Evolutionary conservation across 2,888 invertebrate genomes (phyloP), one percentile per base, ranked within the genome.

Genomic region (Ceriagrion tenellum): DNA sequence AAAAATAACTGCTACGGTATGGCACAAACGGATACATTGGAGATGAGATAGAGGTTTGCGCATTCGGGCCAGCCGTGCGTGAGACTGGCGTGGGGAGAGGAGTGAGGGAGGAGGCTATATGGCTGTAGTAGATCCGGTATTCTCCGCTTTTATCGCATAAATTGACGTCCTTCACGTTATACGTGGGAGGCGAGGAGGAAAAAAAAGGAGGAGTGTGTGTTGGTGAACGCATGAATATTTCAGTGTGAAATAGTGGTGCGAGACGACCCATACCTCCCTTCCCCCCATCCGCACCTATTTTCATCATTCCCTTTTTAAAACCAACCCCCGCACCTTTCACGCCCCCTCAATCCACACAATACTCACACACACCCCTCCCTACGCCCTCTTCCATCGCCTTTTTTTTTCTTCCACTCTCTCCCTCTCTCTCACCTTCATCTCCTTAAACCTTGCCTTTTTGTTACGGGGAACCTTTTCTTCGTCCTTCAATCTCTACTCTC

Each of bases 101-200:
- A 47, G 47, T 4, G 47, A 8, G 2, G 47, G n/a, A 20, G 69
- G 69, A n/a, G 69, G 69, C 69, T 26, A 69, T 69, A 69, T 59
- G 59, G 81, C 81, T 35, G 81, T 81, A 81, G 81, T 81, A 81
- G 81, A 81, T 81, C 81, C 81, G 35, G 13, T 13, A 35, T 35
- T 81, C 81, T 81, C 81, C 81, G 35, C 81, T 81, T 81, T 81
- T 81, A 81, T 81, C 81, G 81, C 81, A 81, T 81, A 81, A 81
- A 81, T 81, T 81, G 81, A 81, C 81, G 81, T 81, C 81, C 81
- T 81, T 81, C 13, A 6, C 81, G 81, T n/a, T 18, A n/a, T 69
- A 69, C 59, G 69, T 69, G 81, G 81, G 35, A n/a, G 81, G 81
- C 69, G 26, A 23, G 69, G 12, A n/a, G 69, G 23, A 26, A 23